These are phyloP conservation scores for Acronicta psi DNA, from an alignment of 2,888 invertebrate species.

Conservation along the genomic window DNA sequence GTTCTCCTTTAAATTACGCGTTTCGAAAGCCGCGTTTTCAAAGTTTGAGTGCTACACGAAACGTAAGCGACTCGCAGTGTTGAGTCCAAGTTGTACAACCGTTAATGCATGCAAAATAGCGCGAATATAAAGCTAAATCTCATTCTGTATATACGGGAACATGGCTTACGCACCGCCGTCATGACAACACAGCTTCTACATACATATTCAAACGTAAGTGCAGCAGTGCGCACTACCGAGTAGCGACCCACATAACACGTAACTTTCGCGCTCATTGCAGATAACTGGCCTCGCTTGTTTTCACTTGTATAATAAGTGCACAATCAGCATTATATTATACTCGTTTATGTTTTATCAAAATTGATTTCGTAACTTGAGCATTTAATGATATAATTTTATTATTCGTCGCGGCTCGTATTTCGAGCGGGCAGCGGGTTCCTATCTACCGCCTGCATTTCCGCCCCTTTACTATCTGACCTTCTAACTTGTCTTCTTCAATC, in stretches of 20 bases:
- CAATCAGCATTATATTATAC: slow-evolving; percentile 5
- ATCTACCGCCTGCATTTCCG: slow-evolving; percentile 37
- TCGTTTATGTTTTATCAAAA: slow-evolving; percentile 4
- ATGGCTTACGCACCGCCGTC: neutral
- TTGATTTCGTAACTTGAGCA: neutral
- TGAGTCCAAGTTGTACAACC: neutral
- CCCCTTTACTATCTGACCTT: slow-evolving; percentile 46
- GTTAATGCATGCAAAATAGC: neutral
- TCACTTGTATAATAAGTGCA: slow-evolving; percentile 12
- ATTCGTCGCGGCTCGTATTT: slow-evolving; percentile 33
- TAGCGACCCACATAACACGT: slow-evolving; percentile 9
- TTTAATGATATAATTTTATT: slow-evolving; percentile 17
- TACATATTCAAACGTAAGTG: neutral
- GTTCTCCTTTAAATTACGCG: neutral
- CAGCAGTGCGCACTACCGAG: neutral
- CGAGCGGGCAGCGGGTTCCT: slow-evolving; percentile 26
- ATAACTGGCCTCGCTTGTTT: slow-evolving; percentile 20
- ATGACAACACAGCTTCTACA: neutral
- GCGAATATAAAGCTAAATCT: neutral
- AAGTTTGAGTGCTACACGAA: too few species aligned
- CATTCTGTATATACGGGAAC: neutral
- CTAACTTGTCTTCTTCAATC: slow-evolving; percentile 32
- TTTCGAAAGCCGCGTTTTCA: slow-evolving; percentile 5
- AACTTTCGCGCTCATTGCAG: neutral
- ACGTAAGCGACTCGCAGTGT: too few species aligned